Evolutionary conservation across 2,888 invertebrate genomes (phyloP), one percentile per base, ranked within the genome.

Genomic region (Mythimna lalbum): DNA sequence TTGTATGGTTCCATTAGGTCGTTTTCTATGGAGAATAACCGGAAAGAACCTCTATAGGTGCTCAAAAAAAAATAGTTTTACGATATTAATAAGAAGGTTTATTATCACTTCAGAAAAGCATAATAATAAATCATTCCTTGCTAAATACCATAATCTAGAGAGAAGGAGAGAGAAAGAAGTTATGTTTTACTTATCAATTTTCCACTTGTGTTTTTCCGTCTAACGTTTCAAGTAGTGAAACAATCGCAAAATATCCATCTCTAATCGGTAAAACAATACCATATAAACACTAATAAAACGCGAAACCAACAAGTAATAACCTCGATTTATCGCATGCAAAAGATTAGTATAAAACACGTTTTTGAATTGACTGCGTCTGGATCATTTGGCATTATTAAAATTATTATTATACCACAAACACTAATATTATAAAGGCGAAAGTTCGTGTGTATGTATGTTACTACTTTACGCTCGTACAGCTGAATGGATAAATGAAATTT

Each of bases 241-340:
- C 23, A 49, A 47, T 23, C 31, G 47, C 1, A 9, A 27, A 68
- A 69, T 39, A 4, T 39, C 77, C 62, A 21, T 74, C 10, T 47
- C 50, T 62, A 56, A 78, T 78, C 43, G 19, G 43, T 50, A 21
- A 50, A 56, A 56, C 9, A 36, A 17, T 56, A 27, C 33, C 1
- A 56, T 6, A 56, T 55, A 66, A 43, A 57, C 7, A 33, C 19
- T 43, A 14, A 65, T 74, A 31, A 71, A 71, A 78, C 17, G 43
- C 19, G 12, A 53, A 17, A 43, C 33, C 12, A 33, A 14, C 33
- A 9, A 10, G 21, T 50, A n/a, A 27, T 47, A 36, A 47, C 21
- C 50, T 36, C 17, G 27, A 55, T 56, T 76, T 49, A 5, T 3
- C 60, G 12, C 49, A 43, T 49, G 1, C 19, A 21, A 12, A 12